Base-by-base conservation (phyloP, 2,888 invertebrate species). In the Drosophila diplacantha region DNA sequence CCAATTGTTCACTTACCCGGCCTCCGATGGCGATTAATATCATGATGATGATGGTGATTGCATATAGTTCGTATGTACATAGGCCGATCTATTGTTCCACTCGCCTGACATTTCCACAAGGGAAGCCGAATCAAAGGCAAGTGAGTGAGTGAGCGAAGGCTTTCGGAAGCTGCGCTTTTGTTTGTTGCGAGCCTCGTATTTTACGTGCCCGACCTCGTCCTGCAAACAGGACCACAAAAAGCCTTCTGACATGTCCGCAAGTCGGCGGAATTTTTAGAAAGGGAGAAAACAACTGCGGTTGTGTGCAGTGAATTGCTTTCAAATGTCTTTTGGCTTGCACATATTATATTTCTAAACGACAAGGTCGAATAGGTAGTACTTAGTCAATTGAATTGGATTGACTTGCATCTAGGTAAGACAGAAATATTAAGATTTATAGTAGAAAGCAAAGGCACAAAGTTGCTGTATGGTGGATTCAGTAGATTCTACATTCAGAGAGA, bases 1-100 rank as follows among this genome's bases (percentile, higher is more conserved):
- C 79, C 81, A 78, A 78, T 78, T 78, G 78, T 78, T 78, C 82
- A 78, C 80, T 78, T 81, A 79, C 56, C 46, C 68, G 54, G 53
- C 64, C 49, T 44, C 46, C 37, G 62, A 60, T 46, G 43, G 12
- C 65, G 61, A 62, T 64, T 66, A 68, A 26, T 43, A 29, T 12
- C 4, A 37, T 44, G 63, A 46, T 39, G 49, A 55, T 20, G 38
- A 37, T 35, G 41, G 8, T 38, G 41, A 31, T 41, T 51, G 37
- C 35, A 46, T 49, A 41, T 44, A 44, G 44, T 5, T 44, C n/a
- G 16, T 16, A 29, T 12, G 16, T 54, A 50, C 37, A 38, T 46
- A 46, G 51, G 24, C 12, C 24, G 50, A 47, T 38, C 61, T 51
- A 68, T 68, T 66, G 69, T 68, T 68, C 26, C n/a, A 39, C 34